A percentile compares a stretch with the other conserved stretches of the same genome.
phyloP scores from a whole-genome alignment of 2,797 vertebrate species.

The Rhinichthys osculus region DNA sequence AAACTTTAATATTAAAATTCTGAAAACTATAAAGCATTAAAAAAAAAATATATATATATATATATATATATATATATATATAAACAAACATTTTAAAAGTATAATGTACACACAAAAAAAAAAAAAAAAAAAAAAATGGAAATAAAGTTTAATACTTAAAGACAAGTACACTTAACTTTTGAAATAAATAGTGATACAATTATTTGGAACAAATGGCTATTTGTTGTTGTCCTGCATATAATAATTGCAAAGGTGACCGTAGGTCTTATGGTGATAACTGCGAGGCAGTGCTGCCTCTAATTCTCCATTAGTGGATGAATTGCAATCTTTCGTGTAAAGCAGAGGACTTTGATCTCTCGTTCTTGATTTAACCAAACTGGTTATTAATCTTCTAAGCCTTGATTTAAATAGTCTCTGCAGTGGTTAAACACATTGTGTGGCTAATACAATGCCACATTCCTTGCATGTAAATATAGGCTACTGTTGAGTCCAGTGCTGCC shows the following conservation, averaged over 20 bases:
- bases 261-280: background rate
- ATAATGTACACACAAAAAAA: background rate
- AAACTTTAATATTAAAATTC: background rate
- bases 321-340: background rate
- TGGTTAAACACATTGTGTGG: slow-evolving; percentile 3
- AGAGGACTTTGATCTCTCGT: slow-evolving; percentile 1
- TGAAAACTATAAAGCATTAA: too few relatives aligned
- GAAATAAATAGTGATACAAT: background rate
- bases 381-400: slow-evolving; percentile 8
- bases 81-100: too few relatives aligned
- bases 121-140: background rate
- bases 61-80: too few relatives aligned
- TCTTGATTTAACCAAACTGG: slow-evolving; percentile 12
- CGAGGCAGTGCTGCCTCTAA: background rate
- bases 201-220: background rate
- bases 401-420: slow-evolving; percentile 9
- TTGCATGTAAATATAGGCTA: background rate
- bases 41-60: too few relatives aligned
- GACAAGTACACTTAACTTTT: background rate
- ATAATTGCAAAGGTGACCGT: background rate
- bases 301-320: slow-evolving; percentile 4
- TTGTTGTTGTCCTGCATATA: background rate
- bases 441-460: slow-evolving; percentile 1
- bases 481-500: background rate
- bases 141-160: background rate